These are phyloP conservation scores for Hassar affinis DNA, from an alignment of 2,113 vertebrate species.

Conservation along the genomic window DNA sequence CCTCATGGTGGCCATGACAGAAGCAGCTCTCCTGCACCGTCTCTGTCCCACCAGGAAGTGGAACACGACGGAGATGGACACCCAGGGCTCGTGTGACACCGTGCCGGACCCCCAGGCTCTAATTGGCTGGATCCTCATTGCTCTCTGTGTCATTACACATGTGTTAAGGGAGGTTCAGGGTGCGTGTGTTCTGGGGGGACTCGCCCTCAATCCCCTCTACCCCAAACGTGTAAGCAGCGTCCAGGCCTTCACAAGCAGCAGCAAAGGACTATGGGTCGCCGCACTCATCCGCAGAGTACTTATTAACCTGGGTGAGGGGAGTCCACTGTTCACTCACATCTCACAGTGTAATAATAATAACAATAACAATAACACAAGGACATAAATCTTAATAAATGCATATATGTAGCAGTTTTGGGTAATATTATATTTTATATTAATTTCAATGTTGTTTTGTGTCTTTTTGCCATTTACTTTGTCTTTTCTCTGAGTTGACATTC, in stretches of 20 bases:
- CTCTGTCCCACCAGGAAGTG: constrained; percentile 60
- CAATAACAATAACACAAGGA: neutral
- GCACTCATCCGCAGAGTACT: constrained; percentile 85
- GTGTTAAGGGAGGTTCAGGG: constrained; percentile 88
- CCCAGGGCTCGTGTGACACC: neutral
- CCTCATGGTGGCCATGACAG: constrained; percentile 76
- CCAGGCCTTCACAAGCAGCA: constrained; percentile 82
- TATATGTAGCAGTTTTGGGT: neutral
- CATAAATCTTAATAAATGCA: neutral
- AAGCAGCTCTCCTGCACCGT: constrained; percentile 83
- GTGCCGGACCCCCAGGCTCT: constrained; percentile 70
- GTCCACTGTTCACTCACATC: neutral
- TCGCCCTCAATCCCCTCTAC: constrained; percentile 90
- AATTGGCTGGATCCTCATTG: constrained; percentile 81
- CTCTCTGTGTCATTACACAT: constrained; percentile 78
- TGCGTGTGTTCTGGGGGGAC: constrained; percentile 84
- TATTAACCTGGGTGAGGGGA: constrained; percentile 84
- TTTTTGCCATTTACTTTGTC: too few relatives aligned
- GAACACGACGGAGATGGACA: neutral
- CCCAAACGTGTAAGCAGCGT: constrained; percentile 83
- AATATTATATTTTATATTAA: too few relatives aligned
- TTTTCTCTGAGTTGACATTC: too few relatives aligned
- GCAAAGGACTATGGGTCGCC: constrained; percentile 78
- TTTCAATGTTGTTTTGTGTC: too few relatives aligned
- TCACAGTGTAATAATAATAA: neutral